Conservation (phyloP, 2,797 vertebrate genomes). For the Sus cebifrons region DNA sequence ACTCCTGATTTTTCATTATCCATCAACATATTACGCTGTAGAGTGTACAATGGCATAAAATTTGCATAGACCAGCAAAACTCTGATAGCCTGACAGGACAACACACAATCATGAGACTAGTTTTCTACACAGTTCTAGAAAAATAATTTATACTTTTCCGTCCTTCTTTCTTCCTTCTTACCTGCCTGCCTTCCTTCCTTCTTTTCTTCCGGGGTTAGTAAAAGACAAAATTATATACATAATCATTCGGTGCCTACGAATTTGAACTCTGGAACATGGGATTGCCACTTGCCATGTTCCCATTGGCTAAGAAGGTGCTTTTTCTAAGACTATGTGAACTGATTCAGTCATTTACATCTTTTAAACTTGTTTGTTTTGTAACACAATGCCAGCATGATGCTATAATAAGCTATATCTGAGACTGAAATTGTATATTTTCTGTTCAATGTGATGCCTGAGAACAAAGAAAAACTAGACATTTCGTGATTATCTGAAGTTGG, state of each 20-base stretch:
- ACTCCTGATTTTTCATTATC: constrained; percentile 58
- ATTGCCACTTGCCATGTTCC: neutral
- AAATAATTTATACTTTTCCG: constrained; percentile 1
- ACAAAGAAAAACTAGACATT: constrained; percentile 14
- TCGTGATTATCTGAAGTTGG: neutral
- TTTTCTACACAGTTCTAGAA: constrained; percentile 57
- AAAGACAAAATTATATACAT: constrained; percentile 19
- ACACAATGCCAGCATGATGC: neutral
- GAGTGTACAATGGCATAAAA: constrained; percentile 23
- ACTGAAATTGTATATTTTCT: neutral
- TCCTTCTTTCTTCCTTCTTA: neutral
- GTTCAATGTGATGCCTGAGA: constrained; percentile 8
- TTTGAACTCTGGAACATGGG: constrained; percentile 27
- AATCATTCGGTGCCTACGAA: neutral
- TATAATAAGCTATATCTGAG: neutral
- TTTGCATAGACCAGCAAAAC: neutral
- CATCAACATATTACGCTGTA: neutral
- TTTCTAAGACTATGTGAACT: constrained; percentile 1
- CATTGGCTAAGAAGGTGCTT: neutral
- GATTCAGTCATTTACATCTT: neutral
- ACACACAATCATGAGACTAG: neutral
- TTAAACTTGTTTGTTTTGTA: constrained; percentile 45
- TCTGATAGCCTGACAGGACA: neutral
- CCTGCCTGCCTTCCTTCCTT: neutral
- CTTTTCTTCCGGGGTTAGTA: constrained; percentile 39